Conservation (phyloP, 2,888 invertebrate species). For the Halictus ligatus region DNA sequence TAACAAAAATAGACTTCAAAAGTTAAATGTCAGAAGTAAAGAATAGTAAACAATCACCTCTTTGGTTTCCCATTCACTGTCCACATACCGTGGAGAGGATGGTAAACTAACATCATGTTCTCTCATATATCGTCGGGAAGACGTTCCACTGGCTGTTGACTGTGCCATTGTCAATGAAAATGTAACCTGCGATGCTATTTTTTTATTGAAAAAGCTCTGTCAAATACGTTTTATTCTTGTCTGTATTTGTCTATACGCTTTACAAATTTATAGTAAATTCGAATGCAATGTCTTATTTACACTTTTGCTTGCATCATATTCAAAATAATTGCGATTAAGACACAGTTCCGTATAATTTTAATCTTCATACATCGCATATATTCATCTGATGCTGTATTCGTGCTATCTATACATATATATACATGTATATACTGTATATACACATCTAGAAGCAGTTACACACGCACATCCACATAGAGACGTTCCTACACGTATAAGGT, state of each 20-base stretch:
- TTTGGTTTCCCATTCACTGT: conserved; percentile 92
- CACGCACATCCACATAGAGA: neutral
- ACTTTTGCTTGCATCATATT: conserved; percentile 42
- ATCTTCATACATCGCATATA: conserved; percentile 46
- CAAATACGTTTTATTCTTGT: neutral
- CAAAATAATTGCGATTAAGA: conserved; percentile 36
- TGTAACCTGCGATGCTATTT: conserved; percentile 63
- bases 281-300: conserved; percentile 32
- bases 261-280: conserved; percentile 12
- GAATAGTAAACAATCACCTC: conserved; percentile 85
- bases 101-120: conserved; percentile 88
- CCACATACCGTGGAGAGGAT: conserved; percentile 87
- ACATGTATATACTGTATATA: conserved; percentile 25
- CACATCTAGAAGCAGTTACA: conserved; percentile 37
- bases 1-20: conserved; percentile 7
- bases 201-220: neutral
- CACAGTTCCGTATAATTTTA: conserved; percentile 39
- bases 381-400: conserved; percentile 46
- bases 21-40: conserved; percentile 14
- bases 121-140: conserved; percentile 87
- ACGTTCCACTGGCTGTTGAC: conserved; percentile 87
- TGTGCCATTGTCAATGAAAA: conserved; percentile 86
- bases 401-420: conserved; percentile 31
- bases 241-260: neutral
- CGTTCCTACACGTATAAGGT: neutral